Percentiles rank a stretch among this genome's conserved stretches.
Evolutionary conservation across 2,797 vertebrate genomes (phyloP).

Genomic region (Dryobates pubescens): DNA sequence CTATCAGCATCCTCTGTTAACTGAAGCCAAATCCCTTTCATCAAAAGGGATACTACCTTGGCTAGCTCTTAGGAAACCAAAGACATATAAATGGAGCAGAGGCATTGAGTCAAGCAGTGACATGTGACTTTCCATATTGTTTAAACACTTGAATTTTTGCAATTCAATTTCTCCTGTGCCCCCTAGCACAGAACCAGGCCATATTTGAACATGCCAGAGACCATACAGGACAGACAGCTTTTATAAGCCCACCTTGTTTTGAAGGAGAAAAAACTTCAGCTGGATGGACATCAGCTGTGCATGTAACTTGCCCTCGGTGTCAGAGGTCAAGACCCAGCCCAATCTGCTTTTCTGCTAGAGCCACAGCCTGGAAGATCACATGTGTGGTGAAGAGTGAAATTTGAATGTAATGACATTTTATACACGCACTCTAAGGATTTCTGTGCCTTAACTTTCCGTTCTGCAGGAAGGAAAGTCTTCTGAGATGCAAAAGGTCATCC

Average conservation of each 20-base stretch:
- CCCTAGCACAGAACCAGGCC: background rate
- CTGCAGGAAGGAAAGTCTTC: background rate
- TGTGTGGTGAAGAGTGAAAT: background rate
- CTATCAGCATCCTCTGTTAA: background rate
- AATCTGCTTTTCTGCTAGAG: background rate
- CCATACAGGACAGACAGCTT: background rate
- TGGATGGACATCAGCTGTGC: background rate
- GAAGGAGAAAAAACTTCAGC: background rate
- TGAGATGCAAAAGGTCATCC: background rate
- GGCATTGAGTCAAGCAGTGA: background rate
- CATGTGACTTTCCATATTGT: background rate
- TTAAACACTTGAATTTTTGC: background rate
- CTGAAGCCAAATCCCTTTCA: slow-evolving; percentile 10
- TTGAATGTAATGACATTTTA: background rate
- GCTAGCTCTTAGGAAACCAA: background rate
- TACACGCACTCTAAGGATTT: background rate
- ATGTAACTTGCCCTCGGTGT: background rate
- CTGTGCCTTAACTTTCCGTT: background rate
- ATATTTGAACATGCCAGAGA: background rate
- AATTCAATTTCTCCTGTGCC: background rate
- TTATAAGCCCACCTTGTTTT: background rate
- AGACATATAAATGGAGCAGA: background rate
- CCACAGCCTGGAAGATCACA: background rate
- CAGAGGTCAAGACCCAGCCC: background rate
- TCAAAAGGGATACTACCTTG: background rate